phyloP scores from a whole-genome alignment of 1,140 invertebrate genomes.

The Ceratina calcarata region DNA sequence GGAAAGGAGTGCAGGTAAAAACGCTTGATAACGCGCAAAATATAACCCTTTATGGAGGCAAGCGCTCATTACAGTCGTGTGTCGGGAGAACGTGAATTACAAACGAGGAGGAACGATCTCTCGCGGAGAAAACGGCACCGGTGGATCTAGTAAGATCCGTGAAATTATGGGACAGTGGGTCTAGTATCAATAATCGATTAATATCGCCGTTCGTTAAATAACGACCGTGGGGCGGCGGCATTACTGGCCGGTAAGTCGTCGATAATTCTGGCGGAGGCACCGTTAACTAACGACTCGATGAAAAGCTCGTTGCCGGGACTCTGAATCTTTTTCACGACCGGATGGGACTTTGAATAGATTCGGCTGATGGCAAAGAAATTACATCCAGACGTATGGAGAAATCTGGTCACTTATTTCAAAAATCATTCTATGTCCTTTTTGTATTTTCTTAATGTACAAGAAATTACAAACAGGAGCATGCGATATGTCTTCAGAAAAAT shows the following conservation, averaged over 20 bases:
- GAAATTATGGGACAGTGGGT: constrained; percentile 30
- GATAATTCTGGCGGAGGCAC: constrained; percentile 30
- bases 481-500: too few relatives aligned
- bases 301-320: constrained; percentile 75
- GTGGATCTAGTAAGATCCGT: constrained; percentile 11
- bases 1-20: neutral
- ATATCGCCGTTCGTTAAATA: constrained; percentile 45
- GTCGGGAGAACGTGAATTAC: neutral
- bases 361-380: constrained; percentile 78
- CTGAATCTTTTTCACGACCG: constrained; percentile 12
- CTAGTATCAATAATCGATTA: constrained; percentile 49
- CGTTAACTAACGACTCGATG: constrained; percentile 79
- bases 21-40: constrained; percentile 32
- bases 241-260: constrained; percentile 45
- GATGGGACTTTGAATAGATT: constrained; percentile 52
- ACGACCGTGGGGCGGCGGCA: constrained; percentile 20
- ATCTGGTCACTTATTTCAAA: neutral
- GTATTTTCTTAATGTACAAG: too few relatives aligned
- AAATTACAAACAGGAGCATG: too few relatives aligned
- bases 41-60: constrained; percentile 21
- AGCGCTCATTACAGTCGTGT: constrained; percentile 32
- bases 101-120: neutral
- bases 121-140: neutral
- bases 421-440: too few relatives aligned
- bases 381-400: constrained; percentile 65